A percentile compares a stretch with the other conserved stretches of the same genome.
Evolutionary conservation across 2,113 vertebrate species (phyloP).

Genomic region (Chlamydotis undulata): DNA sequence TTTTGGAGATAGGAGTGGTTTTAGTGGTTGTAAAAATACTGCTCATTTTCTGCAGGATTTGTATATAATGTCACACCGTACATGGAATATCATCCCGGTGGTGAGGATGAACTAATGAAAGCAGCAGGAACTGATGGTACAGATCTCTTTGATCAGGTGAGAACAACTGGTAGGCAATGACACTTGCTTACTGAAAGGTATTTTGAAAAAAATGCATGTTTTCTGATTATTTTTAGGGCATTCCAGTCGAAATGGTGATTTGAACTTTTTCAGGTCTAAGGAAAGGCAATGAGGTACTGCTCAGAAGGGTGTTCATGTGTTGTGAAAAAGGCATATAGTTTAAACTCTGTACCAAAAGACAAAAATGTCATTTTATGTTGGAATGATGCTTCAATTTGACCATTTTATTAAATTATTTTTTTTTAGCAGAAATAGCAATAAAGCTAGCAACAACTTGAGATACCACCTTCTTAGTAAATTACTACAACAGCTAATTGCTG

Average conservation of each 20-base stretch:
- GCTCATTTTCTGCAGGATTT: slow-evolving; percentile 77
- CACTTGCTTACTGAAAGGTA: background rate
- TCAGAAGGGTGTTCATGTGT: fast-evolving
- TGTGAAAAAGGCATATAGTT: background rate
- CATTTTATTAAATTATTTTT: background rate
- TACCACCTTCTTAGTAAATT: background rate
- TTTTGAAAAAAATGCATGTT: background rate
- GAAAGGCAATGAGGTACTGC: background rate
- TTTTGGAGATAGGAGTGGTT: background rate
- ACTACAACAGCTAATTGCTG: background rate
- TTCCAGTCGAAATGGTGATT: background rate
- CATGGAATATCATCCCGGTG: slow-evolving; percentile 97
- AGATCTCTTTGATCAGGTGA: slow-evolving; percentile 95
- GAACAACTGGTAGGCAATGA: background rate
- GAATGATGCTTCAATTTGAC: background rate
- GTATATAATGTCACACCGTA: slow-evolving; percentile 95
- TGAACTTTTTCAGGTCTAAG: background rate
- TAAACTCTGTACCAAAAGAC: background rate
- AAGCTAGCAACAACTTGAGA: background rate
- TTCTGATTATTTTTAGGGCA: background rate
- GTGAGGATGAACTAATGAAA: slow-evolving; percentile 94
- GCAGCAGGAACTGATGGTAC: slow-evolving; percentile 93
- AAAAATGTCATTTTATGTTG: background rate
- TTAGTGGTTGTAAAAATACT: background rate
- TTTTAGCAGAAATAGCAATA: background rate